phyloP scores from a whole-genome alignment of 2,888 invertebrate genomes.

The Anaspis maculata region DNA sequence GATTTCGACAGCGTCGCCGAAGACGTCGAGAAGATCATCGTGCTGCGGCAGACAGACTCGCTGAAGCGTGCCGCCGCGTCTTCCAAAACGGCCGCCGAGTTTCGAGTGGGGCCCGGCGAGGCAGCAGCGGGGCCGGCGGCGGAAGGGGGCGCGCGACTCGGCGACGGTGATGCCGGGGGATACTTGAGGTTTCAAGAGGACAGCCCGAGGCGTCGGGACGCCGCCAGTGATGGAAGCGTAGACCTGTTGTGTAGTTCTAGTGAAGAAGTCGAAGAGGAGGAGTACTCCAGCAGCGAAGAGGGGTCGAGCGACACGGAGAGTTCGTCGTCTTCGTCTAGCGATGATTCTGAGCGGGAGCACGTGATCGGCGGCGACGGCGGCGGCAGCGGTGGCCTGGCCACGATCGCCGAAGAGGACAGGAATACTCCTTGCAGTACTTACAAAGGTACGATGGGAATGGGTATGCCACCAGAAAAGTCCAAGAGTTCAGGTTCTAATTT shows the following conservation, averaged over 20 bases:
- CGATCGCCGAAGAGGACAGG: conserved; percentile 40
- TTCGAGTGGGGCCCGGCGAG: conserved; percentile 1
- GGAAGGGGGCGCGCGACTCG: conserved; percentile 7
- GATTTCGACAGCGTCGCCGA: conserved; percentile 38
- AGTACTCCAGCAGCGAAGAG: conserved; percentile 14
- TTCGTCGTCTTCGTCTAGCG: too few species aligned
- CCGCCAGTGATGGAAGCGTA: neutral
- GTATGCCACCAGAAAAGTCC: neutral
- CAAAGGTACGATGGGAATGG: too few species aligned
- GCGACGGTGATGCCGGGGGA: conserved; percentile 10
- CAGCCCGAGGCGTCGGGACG: conserved; percentile 7
- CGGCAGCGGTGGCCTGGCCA: conserved; percentile 38
- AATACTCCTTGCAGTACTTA: conserved; percentile 22
- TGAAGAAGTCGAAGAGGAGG: conserved; percentile 7
- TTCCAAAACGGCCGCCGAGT: conserved; percentile 10
- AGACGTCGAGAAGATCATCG: conserved; percentile 35
- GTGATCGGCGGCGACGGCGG: conserved; percentile 35
- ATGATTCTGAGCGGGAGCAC: conserved; percentile 25
- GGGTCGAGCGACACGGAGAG: too few species aligned
- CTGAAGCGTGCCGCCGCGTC: too few species aligned
- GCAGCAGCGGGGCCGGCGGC: conserved; percentile 13
- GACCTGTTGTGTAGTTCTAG: neutral
- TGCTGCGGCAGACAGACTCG: conserved; percentile 14
- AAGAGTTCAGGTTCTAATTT: too few species aligned
- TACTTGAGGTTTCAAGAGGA: conserved; percentile 9